Conservation (phyloP, 1,140 invertebrate species). For the Anastatus disparis region DNA sequence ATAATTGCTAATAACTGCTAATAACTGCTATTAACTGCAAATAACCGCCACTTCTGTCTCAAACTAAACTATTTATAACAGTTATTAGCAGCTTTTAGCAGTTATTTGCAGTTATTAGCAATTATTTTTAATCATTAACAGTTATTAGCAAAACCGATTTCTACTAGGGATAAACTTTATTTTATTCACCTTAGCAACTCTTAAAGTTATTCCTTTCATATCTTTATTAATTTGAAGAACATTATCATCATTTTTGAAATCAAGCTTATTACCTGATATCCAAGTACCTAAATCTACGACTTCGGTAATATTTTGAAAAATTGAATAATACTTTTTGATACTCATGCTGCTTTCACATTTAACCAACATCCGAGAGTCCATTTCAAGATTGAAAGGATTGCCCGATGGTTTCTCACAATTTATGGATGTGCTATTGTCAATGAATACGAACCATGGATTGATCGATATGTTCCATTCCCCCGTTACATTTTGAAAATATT, state of each 20-base stretch:
- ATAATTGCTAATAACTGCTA: no score
- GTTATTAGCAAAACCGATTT: not conserved
- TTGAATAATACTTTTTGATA: not conserved
- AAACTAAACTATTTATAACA: no score
- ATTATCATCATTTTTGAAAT: not conserved
- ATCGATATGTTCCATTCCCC: no score
- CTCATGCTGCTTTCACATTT: not conserved
- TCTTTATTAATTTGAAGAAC: not conserved
- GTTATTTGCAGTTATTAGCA: no score
- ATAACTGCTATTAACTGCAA: no score
- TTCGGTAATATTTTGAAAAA: not conserved
- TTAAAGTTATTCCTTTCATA: not conserved
- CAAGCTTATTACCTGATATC: not conserved
- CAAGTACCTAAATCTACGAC: not conserved
- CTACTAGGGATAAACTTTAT: no score
- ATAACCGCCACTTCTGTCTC: no score
- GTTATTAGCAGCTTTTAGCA: no score
- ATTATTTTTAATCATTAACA: no score
- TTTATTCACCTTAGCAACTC: not conserved
- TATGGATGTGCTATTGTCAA: no score
- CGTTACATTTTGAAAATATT: no score
- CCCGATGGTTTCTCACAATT: not conserved
- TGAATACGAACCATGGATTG: no score
- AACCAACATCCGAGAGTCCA: not conserved
- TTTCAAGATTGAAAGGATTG: not conserved